Evolutionary conservation across 2,888 invertebrate species (phyloP).

Genomic region (Dryobotodes eremita): DNA sequence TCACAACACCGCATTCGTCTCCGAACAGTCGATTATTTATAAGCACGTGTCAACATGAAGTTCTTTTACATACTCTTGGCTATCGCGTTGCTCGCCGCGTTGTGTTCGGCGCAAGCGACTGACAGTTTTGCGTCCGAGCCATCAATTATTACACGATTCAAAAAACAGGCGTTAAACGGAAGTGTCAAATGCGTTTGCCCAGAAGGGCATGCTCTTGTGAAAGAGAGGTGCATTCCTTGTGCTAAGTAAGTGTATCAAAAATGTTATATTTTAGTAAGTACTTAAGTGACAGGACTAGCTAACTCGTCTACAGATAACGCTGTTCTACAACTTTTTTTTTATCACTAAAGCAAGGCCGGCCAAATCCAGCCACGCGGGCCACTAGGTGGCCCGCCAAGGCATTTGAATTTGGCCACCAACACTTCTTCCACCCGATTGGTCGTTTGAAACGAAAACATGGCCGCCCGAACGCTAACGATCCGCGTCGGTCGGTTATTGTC

Average conservation of each 20-base stretch:
- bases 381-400: too few relatives aligned
- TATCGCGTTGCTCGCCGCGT: not conserved
- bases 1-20: constrained; percentile 8
- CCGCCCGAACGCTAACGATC: too few relatives aligned
- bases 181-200: constrained; percentile 7
- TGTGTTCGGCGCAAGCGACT: not conserved
- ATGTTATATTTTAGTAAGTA: not conserved
- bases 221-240: constrained; percentile 23
- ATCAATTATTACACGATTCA: not conserved
- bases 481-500: too few relatives aligned
- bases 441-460: too few relatives aligned
- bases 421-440: too few relatives aligned
- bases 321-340: too few relatives aligned
- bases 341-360: too few relatives aligned
- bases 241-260: constrained; percentile 13
- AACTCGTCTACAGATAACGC: not conserved
- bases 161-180: not conserved
- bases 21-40: not conserved
- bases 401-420: too few relatives aligned
- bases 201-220: constrained; percentile 5
- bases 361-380: too few relatives aligned
- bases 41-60: constrained; percentile 25
- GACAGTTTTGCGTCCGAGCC: not conserved
- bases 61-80: not conserved
- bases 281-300: too few relatives aligned